Conservation (phyloP, 1,140 invertebrate genomes). For the Melipona quadrifasciata region DNA sequence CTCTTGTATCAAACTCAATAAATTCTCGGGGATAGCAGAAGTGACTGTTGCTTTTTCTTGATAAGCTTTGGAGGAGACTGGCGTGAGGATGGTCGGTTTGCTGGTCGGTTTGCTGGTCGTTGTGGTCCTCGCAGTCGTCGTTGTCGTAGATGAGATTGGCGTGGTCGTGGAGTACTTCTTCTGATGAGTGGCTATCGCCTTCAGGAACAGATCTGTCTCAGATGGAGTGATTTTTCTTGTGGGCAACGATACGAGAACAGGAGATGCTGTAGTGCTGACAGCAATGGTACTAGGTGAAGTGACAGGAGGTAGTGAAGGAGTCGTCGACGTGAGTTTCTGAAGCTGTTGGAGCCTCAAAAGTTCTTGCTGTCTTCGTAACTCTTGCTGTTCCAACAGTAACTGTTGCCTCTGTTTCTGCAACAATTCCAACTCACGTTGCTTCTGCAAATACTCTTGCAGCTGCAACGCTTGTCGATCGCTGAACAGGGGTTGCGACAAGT, state of each 20-base stretch:
- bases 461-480: constrained; percentile 81
- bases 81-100: background rate
- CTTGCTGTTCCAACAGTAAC: constrained; percentile 76
- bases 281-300: constrained; percentile 42
- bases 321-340: constrained; percentile 74
- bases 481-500: constrained; percentile 80
- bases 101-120: constrained; percentile 30
- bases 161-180: constrained; percentile 75
- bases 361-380: constrained; percentile 77
- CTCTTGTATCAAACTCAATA: constrained; percentile 74
- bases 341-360: constrained; percentile 78
- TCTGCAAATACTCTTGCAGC: constrained; percentile 83
- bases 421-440: constrained; percentile 85
- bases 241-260: constrained; percentile 71
- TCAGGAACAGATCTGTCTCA: constrained; percentile 77
- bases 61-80: background rate
- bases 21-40: constrained; percentile 70
- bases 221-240: constrained; percentile 76
- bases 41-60: constrained; percentile 52
- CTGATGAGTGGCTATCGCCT: constrained; percentile 79
- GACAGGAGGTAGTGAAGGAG: constrained; percentile 69
- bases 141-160: constrained; percentile 57
- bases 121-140: constrained; percentile 22
- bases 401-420: constrained; percentile 77
- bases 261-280: constrained; percentile 59